Evolutionary conservation across 1,140 invertebrate species (phyloP), one percentile per base, ranked within the genome.

Genomic region (Tetramorium alpestre): DNA sequence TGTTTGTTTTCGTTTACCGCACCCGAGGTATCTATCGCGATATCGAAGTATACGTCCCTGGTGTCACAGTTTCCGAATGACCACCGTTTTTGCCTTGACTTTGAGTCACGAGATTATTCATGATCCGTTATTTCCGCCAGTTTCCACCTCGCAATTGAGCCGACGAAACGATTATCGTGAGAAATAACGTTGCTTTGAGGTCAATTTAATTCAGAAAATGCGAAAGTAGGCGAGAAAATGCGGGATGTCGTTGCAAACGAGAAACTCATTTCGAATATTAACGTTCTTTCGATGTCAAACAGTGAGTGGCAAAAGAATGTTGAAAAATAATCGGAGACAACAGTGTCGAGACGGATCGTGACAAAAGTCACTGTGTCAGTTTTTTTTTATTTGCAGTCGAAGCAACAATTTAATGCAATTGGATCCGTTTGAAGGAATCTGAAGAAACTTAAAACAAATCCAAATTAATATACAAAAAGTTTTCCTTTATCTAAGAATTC

Each of bases 201-300:
- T n/a, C 18, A n/a, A 78, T 65, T 67, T 38, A 22, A 67, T 67
- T 67, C 47, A 38, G 10, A 62, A 62, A 62, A 62, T 78, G 1
- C 7, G 1, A 11, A 16, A 11, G 8, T 58, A 58, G 7, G 8
- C 11, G 0, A 8, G 7, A 69, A 41, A 80, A 69, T 11, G 11
- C 0, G 16, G 0, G 33, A 16, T 13, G 1, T 77, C 25, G 41
- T n/a, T 22, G 22, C 7, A 75, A 11, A 56, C 1, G 2, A 76
- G 1, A 18, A 18, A 60, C 2, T 44, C 3, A 0, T 41, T 44
- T 1, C 33, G 7, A 38, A 60, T 41, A 58, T 76, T 25, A 76
- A 76, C 33, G 22, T 3, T 25, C 38, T 56, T 22, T 67, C 11
- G 4, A 41, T 13, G 33, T 13, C 13, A 18, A 28, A 73, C 8